Percentiles rank a stretch among this genome's conserved stretches.
These are phyloP conservation scores for Dallia pectoralis DNA, from an alignment of 2,797 vertebrate species.

Conservation along the genomic window DNA sequence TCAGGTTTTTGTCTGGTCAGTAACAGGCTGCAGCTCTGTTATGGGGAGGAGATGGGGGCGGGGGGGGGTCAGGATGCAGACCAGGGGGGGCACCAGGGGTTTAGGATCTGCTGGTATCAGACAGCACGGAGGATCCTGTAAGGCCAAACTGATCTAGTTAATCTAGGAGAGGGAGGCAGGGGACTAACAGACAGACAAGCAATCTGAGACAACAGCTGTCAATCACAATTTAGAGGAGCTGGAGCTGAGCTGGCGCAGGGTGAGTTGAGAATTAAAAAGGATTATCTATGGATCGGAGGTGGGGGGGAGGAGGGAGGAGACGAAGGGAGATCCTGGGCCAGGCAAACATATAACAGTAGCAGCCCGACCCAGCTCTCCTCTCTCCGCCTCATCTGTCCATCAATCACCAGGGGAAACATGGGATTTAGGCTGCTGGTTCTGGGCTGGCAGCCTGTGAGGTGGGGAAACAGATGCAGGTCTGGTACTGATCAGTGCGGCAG, in stretches of 20 bases:
- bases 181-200: slow-evolving; percentile 27
- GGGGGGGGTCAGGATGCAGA: too few relatives aligned
- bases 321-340: slow-evolving; percentile 34
- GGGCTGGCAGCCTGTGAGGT: slow-evolving; percentile 32
- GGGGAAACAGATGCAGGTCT: slow-evolving; percentile 57
- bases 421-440: slow-evolving; percentile 45
- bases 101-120: background rate
- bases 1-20: slow-evolving; percentile 37
- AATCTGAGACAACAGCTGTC: slow-evolving; percentile 68
- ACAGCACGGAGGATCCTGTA: slow-evolving; percentile 16
- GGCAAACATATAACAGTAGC: slow-evolving; percentile 51
- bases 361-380: slow-evolving; percentile 1
- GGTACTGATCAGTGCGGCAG: slow-evolving; percentile 53
- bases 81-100: too few relatives aligned
- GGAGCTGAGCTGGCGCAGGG: slow-evolving; percentile 60
- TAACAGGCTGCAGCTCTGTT: slow-evolving; percentile 55
- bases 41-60: background rate
- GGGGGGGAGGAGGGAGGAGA: slow-evolving; percentile 7
- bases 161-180: slow-evolving; percentile 21
- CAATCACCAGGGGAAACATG: slow-evolving; percentile 29
- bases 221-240: slow-evolving; percentile 72
- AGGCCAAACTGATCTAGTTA: slow-evolving; percentile 22
- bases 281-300: slow-evolving; percentile 61
- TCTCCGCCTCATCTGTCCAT: slow-evolving; percentile 20
- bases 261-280: slow-evolving; percentile 70